These are phyloP conservation scores for Syngnathus typhle DNA, from an alignment of 2,113 vertebrate genomes.

Conservation along the genomic window DNA sequence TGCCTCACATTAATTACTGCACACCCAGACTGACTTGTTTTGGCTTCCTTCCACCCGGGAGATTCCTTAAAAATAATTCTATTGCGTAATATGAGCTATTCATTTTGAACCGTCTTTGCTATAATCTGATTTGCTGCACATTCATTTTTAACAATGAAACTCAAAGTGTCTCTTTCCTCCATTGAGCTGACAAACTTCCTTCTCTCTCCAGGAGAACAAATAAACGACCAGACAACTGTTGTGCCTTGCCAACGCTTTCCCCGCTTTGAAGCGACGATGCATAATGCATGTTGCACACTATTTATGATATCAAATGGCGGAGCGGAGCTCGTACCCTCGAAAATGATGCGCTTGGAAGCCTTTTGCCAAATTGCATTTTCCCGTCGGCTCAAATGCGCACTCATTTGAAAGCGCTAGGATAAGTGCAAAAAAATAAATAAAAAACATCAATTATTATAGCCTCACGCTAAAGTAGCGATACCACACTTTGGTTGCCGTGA, in stretches of 20 bases:
- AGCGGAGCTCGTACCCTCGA: background rate
- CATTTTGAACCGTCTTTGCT: background rate
- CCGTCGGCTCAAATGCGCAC: background rate
- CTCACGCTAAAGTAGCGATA: too few relatives aligned
- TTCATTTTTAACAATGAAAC: background rate
- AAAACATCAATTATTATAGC: too few relatives aligned
- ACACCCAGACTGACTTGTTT: background rate
- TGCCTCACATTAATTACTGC: background rate
- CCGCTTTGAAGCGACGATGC: background rate
- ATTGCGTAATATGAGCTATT: too few relatives aligned
- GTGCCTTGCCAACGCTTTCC: background rate
- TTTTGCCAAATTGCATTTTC: conserved; percentile 12
- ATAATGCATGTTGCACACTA: conserved; percentile 21
- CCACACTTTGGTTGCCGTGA: too few relatives aligned
- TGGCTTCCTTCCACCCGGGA: background rate
- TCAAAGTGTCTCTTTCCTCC: background rate
- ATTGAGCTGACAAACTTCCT: conserved; percentile 5
- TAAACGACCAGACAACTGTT: background rate
- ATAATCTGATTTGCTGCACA: background rate
- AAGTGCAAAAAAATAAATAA: too few relatives aligned
- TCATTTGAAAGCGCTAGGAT: too few relatives aligned
- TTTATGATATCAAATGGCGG: conserved; percentile 13
- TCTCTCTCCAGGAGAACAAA: conserved; percentile 12
- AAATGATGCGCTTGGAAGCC: conserved; percentile 2
- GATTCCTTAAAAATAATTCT: background rate